Evolutionary conservation across 2,888 invertebrate genomes (phyloP), one percentile per base, ranked within the genome.

Genomic region (Athalia cordata): DNA sequence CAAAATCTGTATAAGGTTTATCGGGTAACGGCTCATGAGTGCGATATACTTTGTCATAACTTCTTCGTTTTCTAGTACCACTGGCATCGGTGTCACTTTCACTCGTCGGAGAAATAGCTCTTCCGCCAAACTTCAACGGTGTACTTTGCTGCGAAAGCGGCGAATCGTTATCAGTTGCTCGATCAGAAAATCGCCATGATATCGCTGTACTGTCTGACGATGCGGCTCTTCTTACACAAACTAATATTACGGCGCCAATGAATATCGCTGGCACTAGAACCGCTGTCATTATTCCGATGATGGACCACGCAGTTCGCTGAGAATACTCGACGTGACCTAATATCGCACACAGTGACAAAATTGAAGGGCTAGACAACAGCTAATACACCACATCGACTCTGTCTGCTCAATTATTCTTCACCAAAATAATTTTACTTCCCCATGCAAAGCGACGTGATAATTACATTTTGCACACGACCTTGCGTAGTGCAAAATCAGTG

Each of bases 1-100:
- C 95, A 91, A 96, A 96, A 80, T 95, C 95, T 84, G 94, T 93
- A 81, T 94, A 92, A 61, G 97, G 96, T 86, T 94, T 93, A 82
- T 93, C 92, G 0, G 93, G 92, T 82, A 97, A 90, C 75, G 97
- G 97, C 91, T 97, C 97, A 87, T 96, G 92, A 8, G 97, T 97
- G 83, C 94, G 93, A 89, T 97, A 97, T 75, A 94, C 94, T 90
- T 93, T 94, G 87, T 97, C 97, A 89, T 96, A 97, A 83, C 92
- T 93, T 83, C 95, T 92, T 84, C 94, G 93, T 89, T 95, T 95
- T 90, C 94, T 94, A 80, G 83, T 77, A 90, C 81, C 66, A 86
- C 79, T 92, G 81, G 92, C 92, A 81, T 92, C 92, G 83, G 90
- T 91, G 82, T 90, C 92, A 0, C 92, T 91, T 80, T 92, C 92